Base-by-base conservation (phyloP, 1,140 invertebrate genomes). In the Temnothorax longispinosus region DNA sequence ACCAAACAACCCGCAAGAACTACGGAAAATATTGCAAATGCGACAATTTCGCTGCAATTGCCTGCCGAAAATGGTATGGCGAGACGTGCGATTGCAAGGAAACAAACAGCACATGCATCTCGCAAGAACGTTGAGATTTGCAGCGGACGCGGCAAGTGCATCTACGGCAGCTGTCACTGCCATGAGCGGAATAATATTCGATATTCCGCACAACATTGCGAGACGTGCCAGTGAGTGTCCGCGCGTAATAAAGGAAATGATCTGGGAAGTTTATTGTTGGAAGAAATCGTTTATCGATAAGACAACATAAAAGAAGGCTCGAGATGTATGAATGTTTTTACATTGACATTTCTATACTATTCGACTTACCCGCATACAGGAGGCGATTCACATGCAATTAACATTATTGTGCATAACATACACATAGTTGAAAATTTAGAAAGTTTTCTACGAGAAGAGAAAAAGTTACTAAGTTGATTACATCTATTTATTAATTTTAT, bases 1-100 rank as follows among this genome's bases (percentile, higher is more conserved):
- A 21, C 21, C 21, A 21, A 21, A 21, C 0, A 21, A 21, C 21
- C 21, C 21, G 21, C 21, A 21, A 21, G 21, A 21, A 21, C 32
- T 96, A 95, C 62, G 97, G 97, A 1, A 94, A 95, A 35, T 98
- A 95, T 92, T 98, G 98, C 92, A 96, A 98, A 92, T 98, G 97
- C 93, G 97, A 98, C 93, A 96, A 97, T 27, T 91, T 97, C 21
- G 21, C 32, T 98, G 97, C 91, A 93, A 93, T 18, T 98, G 97
- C 93, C 91, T 96, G 11, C 88, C 94, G 0, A 27, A 96, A 95
- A 27, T 97, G 96, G 96, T 95, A 93, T 54, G 97, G 97, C 0
- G 89, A 96, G 1, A 96, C 96, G 35, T 98, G 98, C 93, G 96
- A 96, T 10, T 98, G 98, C 93, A 94, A 95, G 62, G 95, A 95